Percentiles rank a stretch among this genome's conserved stretches.
phyloP scores from a whole-genome alignment of 2,797 vertebrate genomes.

The Saxicola maurus region DNA sequence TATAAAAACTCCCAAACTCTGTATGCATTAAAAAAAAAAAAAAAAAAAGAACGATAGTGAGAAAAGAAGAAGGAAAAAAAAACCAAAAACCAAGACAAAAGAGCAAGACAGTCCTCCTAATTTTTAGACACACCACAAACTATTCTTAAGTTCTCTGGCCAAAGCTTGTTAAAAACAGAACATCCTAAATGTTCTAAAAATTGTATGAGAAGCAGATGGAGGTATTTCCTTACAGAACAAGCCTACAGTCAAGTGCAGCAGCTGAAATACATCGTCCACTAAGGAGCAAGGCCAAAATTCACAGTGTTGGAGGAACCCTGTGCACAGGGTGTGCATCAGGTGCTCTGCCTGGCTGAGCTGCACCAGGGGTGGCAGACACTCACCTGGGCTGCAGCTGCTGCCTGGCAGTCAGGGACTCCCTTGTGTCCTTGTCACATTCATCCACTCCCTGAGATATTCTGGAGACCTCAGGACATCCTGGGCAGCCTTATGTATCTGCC shows the following conservation, averaged over 20 bases:
- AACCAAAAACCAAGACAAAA: neutral
- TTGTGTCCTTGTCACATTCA: fast-evolving
- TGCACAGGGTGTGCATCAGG: fast-evolving
- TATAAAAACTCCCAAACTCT: neutral
- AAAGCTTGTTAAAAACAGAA: constrained; percentile 19
- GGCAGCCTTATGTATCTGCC: neutral
- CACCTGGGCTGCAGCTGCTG: neutral
- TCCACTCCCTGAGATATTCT: neutral
- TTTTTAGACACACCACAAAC: neutral
- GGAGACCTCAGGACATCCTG: neutral
- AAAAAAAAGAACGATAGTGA: no score
- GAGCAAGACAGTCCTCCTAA: neutral
- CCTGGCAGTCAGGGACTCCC: neutral
- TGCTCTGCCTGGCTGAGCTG: neutral
- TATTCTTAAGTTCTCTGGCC: constrained; percentile 1
- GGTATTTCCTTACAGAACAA: neutral
- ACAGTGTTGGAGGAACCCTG: neutral
- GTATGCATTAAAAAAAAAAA: neutral
- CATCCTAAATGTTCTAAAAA: neutral
- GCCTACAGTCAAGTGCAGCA: neutral
- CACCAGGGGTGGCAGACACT: neutral
- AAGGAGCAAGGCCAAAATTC: neutral
- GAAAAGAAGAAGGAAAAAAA: no score
- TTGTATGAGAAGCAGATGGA: constrained; percentile 6
- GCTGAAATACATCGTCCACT: neutral